Conservation (phyloP, 2,113 vertebrate genomes). For the Seriola quinqueradiata region DNA sequence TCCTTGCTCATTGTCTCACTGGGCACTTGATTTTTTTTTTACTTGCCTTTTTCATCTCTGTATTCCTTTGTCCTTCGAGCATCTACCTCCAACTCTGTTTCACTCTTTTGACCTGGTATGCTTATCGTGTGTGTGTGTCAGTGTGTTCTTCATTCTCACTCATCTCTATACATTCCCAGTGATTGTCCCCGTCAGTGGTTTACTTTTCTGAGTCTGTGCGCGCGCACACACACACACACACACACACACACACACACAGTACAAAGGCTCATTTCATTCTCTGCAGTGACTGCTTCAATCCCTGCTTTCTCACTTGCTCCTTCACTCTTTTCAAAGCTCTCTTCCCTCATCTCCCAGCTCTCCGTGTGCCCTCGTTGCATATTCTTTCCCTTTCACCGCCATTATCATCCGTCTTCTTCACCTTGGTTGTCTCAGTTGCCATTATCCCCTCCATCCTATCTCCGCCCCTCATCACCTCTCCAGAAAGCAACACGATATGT, state of each 20-base stretch:
- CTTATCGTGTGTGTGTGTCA: background rate
- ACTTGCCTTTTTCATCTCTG: background rate
- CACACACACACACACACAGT: background rate
- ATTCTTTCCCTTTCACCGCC: conserved; percentile 32
- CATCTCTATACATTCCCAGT: conserved; percentile 24
- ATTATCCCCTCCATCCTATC: conserved; percentile 47
- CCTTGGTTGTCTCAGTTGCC: conserved; percentile 51
- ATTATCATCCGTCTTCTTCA: conserved; percentile 71
- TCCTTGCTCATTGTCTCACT: conserved; percentile 12
- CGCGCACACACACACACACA: background rate
- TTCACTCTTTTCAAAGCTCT: conserved; percentile 9
- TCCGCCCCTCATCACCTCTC: conserved; percentile 36
- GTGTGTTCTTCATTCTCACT: background rate
- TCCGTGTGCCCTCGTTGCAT: conserved; percentile 18
- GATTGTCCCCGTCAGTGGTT: conserved; percentile 16
- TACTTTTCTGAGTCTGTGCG: conserved; percentile 5
- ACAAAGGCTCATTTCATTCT: conserved; percentile 30
- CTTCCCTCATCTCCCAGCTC: conserved; percentile 1
- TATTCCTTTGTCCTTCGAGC: background rate
- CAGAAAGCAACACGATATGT: conserved; percentile 13
- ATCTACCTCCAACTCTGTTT: background rate
- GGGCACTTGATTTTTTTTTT: background rate
- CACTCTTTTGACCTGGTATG: background rate
- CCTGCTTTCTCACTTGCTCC: conserved; percentile 1
- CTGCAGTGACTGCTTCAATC: conserved; percentile 19